These are phyloP conservation scores for Drosophila guanche DNA, from an alignment of 1,140 invertebrate genomes.

Conservation along the genomic window DNA sequence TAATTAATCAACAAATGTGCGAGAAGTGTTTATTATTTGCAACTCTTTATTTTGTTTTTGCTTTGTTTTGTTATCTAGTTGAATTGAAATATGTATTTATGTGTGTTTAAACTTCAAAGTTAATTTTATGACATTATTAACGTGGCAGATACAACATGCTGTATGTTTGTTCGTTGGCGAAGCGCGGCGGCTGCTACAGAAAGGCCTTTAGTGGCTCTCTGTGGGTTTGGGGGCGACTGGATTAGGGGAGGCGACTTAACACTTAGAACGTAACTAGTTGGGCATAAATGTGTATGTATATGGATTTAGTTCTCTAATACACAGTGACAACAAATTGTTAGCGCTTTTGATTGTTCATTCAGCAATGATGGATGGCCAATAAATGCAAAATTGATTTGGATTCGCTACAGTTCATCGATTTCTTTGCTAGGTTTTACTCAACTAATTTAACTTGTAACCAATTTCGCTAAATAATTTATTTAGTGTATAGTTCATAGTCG, in stretches of 20 bases:
- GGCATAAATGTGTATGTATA: conserved; percentile 24
- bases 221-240: background rate
- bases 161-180: conserved; percentile 29
- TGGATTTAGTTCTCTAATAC: conserved; percentile 20
- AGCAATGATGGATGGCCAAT: conserved; percentile 38
- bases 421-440: conserved; percentile 56
- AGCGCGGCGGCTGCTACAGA: conserved; percentile 22
- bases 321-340: conserved; percentile 40
- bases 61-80: conserved; percentile 7
- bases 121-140: conserved; percentile 53
- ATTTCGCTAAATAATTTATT: conserved; percentile 76
- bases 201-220: conserved; percentile 19
- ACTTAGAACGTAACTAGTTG: conserved; percentile 37
- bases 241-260: conserved; percentile 39
- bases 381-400: conserved; percentile 61
- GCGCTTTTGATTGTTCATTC: conserved; percentile 2
- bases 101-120: conserved; percentile 21
- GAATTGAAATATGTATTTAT: conserved; percentile 32
- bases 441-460: conserved; percentile 67
- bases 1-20: background rate
- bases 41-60: conserved; percentile 18
- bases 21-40: conserved; percentile 34
- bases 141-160: conserved; percentile 51
- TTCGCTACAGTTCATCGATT: conserved; percentile 37
- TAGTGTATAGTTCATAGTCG: conserved; percentile 37